Conservation (phyloP, 2,113 vertebrate genomes). For the Thinocorus orbignyianus region DNA sequence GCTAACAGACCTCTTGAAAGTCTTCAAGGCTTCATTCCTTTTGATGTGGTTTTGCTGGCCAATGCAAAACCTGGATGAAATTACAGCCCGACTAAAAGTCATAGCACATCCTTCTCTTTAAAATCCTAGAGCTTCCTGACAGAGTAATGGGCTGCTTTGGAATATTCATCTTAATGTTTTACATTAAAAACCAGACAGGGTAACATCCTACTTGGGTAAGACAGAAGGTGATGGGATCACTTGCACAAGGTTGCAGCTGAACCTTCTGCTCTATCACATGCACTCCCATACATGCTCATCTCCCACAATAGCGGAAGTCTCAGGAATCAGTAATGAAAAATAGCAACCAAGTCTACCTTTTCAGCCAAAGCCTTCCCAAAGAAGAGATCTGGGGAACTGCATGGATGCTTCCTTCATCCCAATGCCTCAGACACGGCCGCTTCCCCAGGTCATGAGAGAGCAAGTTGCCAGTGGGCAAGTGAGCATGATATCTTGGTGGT, state of each 20-base stretch:
- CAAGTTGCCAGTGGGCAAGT: not conserved
- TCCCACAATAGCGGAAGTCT: not conserved
- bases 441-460: not conserved
- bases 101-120: not conserved
- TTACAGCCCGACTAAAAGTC: not conserved
- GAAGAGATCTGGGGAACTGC: not conserved
- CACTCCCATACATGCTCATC: accelerated
- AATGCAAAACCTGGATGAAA: not conserved
- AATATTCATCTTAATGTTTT: not conserved
- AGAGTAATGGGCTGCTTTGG: not conserved
- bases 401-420: not conserved
- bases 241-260: not conserved
- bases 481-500: not conserved
- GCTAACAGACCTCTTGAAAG: not conserved
- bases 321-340: not conserved
- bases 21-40: not conserved
- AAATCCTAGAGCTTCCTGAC: not conserved
- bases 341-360: not conserved
- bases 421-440: accelerated
- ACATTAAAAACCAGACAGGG: not conserved
- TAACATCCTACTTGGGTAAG: not conserved
- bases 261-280: not conserved
- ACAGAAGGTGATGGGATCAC: not conserved
- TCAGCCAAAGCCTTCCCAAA: not conserved
- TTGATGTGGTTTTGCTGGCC: not conserved